Evolutionary conservation across 2,113 vertebrate species (phyloP), one percentile per base, ranked within the genome.

Genomic region (Pungitius pungitius): DNA sequence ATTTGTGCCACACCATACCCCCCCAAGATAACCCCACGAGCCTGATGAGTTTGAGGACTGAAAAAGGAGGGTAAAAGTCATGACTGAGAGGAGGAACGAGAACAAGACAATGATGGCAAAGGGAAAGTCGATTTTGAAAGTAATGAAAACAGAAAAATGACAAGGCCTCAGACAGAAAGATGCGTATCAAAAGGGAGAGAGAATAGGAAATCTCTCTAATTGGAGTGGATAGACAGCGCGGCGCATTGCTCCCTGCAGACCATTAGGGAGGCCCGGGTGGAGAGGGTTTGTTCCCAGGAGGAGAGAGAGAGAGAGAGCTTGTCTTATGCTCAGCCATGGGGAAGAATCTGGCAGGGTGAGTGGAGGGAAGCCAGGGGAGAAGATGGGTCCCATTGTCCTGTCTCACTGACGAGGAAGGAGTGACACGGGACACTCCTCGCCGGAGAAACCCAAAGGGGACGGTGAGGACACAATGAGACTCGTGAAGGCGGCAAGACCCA

Each of bases 311-410:
- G 90, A 86, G 84, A 86, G 80, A 59, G 85, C 86, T 85, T 90
- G 86, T 92, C 88, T 92, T 90, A 78, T 88, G 91, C 85, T 92
- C 91, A 91, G 85, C 85, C 87, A 92, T 90, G 91, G 87, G 91
- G 91, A 93, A 92, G 88, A 91, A 91, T 90, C 90, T 94, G 90
- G 86, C 91, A 85, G 77, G 66, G 85, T 80, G 84, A 90, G 88
- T 77, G 81, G 86, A 90, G 85, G 67, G 81, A 80, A 77, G 91
- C 87, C 89, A 86, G 88, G 73, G 84, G 82, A 88, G 89, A 90
- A 85, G 90, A 92, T 87, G 85, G 85, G 82, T 75, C 81, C 86
- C 84, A 90, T 89, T 91, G 91, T 91, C 88, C 87, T 75, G 87
- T 89, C 82, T 74, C 64, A 11, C 83, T 87, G 83, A 91, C 80